phyloP scores from a whole-genome alignment of 2,888 invertebrate genomes.

The Andrena bicolor region DNA sequence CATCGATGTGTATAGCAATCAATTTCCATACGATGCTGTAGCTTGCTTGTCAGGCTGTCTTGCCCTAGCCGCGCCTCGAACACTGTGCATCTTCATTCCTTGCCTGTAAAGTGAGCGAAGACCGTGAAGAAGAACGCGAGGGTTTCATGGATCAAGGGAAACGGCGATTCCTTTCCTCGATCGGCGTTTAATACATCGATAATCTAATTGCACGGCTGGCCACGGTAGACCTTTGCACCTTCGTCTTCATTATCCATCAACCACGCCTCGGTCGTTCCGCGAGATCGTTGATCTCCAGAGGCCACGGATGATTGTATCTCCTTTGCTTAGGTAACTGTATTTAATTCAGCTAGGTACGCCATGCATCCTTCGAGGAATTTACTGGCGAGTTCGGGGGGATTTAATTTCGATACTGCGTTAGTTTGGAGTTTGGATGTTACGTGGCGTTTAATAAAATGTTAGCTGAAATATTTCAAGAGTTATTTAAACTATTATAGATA shows the following conservation, averaged over 20 bases:
- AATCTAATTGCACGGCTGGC: constrained; percentile 64
- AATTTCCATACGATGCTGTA: neutral
- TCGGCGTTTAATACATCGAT: constrained; percentile 68
- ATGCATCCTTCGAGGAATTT: constrained; percentile 38
- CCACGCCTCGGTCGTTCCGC: constrained; percentile 69
- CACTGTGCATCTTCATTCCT: constrained; percentile 38
- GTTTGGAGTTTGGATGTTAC: constrained; percentile 1
- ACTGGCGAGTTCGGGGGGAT: constrained; percentile 29
- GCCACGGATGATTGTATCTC: constrained; percentile 53
- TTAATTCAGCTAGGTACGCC: constrained; percentile 32
- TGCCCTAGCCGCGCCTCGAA: constrained; percentile 49
- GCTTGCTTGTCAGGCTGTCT: constrained; percentile 12
- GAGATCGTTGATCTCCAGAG: constrained; percentile 67
- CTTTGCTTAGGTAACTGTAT: constrained; percentile 53
- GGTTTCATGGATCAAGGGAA: constrained; percentile 50
- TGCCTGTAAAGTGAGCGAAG: constrained; percentile 29
- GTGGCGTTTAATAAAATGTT: no score
- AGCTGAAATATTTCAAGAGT: no score
- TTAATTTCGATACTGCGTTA: constrained; percentile 40
- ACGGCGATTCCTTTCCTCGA: constrained; percentile 60
- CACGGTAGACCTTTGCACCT: constrained; percentile 72
- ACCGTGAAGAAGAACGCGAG: constrained; percentile 42
- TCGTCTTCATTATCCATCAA: constrained; percentile 71
- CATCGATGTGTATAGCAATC: neutral
- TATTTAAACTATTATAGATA: no score